Evolutionary conservation across 2,113 vertebrate species (phyloP).

Genomic region (Mesitornis unicolor): DNA sequence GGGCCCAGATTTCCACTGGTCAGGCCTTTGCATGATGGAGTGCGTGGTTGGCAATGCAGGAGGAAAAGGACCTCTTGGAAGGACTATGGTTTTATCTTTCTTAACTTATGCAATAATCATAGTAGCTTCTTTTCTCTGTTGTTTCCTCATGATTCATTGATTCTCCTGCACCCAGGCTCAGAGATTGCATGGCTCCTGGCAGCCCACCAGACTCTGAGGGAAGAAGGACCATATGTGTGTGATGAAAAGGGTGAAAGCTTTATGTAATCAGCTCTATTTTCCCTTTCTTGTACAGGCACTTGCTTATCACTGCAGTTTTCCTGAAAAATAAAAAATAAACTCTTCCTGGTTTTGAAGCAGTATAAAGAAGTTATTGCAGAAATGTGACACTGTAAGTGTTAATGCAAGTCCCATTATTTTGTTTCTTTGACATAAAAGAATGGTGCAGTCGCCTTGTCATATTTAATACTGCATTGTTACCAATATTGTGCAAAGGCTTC

Average conservation of each 20-base stretch:
- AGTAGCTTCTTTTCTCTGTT: neutral
- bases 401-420: neutral
- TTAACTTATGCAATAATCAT: neutral
- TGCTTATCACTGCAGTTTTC: neutral
- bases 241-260: conserved; percentile 3
- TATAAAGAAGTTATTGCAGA: neutral
- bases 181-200: neutral
- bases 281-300: accelerated
- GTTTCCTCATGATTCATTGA: neutral
- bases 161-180: neutral
- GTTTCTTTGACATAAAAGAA: neutral
- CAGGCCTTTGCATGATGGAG: neutral
- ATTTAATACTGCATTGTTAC: neutral
- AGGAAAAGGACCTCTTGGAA: neutral
- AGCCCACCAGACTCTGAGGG: neutral
- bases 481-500: neutral
- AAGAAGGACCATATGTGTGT: neutral
- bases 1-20: neutral
- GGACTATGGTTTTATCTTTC: neutral
- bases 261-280: neutral
- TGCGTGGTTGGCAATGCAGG: neutral
- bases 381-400: neutral
- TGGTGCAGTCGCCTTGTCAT: neutral
- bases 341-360: neutral
- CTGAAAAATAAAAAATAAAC: neutral